Conservation (phyloP, 2,888 invertebrate species). For the Tetragnatha montana region DNA sequence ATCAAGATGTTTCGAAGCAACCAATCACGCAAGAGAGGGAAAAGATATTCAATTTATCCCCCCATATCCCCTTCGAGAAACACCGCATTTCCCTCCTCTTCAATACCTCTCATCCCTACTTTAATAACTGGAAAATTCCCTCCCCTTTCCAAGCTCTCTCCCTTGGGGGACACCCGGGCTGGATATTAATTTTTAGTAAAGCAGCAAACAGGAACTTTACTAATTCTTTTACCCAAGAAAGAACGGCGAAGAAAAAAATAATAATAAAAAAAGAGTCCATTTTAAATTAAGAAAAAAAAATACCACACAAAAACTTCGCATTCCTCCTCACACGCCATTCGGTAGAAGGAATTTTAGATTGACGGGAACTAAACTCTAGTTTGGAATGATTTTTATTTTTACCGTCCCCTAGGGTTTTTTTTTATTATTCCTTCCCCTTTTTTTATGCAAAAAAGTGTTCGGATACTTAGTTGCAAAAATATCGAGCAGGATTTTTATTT, state of each 20-base stretch:
- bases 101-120: slow-evolving; percentile 36
- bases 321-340: slow-evolving; percentile 2
- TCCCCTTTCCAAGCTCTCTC: too few relatives aligned
- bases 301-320: background rate
- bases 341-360: slow-evolving; percentile 31
- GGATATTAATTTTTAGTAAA: slow-evolving; percentile 43
- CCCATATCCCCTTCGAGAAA: background rate
- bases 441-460: slow-evolving; percentile 5
- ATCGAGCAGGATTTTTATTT: slow-evolving; percentile 27
- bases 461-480: slow-evolving; percentile 11
- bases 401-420: slow-evolving; percentile 8
- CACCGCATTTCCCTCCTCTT: slow-evolving; percentile 31
- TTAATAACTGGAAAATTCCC: slow-evolving; percentile 39
- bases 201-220: slow-evolving; percentile 21
- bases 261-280: background rate
- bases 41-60: too few relatives aligned
- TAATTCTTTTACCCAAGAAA: slow-evolving; percentile 10
- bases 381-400: slow-evolving; percentile 6
- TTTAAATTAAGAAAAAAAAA: slow-evolving; percentile 47
- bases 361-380: slow-evolving; percentile 20
- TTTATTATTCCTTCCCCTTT: background rate
- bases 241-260: background rate
- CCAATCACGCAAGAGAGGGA: too few relatives aligned
- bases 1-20: too few relatives aligned
- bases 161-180: background rate